A percentile compares a stretch with the other conserved stretches of the same genome.
phyloP scores from a whole-genome alignment of 1,140 invertebrate genomes.

The Magallana gigas region DNA sequence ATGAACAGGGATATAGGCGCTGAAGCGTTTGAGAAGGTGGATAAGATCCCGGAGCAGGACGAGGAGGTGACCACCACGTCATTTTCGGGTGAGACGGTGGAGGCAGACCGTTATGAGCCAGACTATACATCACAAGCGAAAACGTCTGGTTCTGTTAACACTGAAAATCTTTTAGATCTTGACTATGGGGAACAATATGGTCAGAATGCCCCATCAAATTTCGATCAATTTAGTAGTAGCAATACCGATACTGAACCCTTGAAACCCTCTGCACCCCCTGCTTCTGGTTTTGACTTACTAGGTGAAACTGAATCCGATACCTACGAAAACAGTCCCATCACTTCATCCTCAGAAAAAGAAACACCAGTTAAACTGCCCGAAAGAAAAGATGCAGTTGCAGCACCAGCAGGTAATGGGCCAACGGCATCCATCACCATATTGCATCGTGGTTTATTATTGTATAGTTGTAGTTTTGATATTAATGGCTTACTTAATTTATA shows the following conservation, averaged over 20 bases:
- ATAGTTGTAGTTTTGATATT: neutral
- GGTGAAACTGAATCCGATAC: neutral
- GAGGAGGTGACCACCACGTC: slow-evolving; percentile 64
- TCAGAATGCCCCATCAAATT: neutral
- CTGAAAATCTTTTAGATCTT: slow-evolving; percentile 62
- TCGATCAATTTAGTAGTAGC: neutral
- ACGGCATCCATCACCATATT: neutral
- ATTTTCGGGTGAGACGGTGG: slow-evolving; percentile 66
- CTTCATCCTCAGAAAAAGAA: slow-evolving; percentile 14
- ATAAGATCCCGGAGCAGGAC: slow-evolving; percentile 63
- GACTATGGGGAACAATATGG: slow-evolving; percentile 55
- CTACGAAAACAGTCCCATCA: slow-evolving; percentile 9
- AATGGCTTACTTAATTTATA: no score
- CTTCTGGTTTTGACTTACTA: neutral
- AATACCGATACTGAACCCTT: neutral
- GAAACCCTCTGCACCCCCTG: slow-evolving; percentile 31
- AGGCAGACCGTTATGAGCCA: slow-evolving; percentile 67
- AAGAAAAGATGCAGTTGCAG: slow-evolving; percentile 15
- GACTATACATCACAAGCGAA: slow-evolving; percentile 60
- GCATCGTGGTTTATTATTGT: neutral
- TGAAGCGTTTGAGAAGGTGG: slow-evolving; percentile 63
- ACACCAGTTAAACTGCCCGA: slow-evolving; percentile 1
- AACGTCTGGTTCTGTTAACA: slow-evolving; percentile 55
- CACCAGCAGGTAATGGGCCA: slow-evolving; percentile 10
- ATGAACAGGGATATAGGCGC: neutral